Evolutionary conservation across 2,113 vertebrate genomes (phyloP), one percentile per base, ranked within the genome.

Genomic region (Aptenodytes forsteri): DNA sequence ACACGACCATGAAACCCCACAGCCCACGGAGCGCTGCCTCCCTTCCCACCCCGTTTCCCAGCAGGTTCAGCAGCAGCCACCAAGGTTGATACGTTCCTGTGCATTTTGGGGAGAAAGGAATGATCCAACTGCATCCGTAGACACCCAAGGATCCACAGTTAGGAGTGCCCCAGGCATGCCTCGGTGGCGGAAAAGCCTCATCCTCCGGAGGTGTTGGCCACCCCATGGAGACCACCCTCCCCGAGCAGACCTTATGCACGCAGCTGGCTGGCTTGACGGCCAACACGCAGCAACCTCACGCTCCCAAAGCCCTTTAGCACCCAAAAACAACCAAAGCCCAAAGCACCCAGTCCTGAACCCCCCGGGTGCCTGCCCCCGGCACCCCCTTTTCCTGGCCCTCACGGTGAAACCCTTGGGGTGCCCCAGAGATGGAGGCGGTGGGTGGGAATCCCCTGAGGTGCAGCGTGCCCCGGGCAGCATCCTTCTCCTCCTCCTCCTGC

Each of bases 221-320:
- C 15, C 6, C 47, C 38, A 18, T 8, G 55, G 40, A 29, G 49
- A 64, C 56, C 86, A 34, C 65, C 47, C 27, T 54, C 22, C 56
- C 22, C 4, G 2, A n/a, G 58, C 23, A 49, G 29, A 11, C 42
- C 59, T 58, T 29, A 19, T 0, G 40, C 71, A 14, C 21, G 21
- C 6, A 2, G 27, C 64, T 21, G 55, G 8, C 73, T 50, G 34
- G 22, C 9, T 11, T 1, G 13, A 25, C 0, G 16, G 25, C 0
- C 5, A 49, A 34, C 67, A 30, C 13, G 1, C 30, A 21, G 16
- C 2, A 1, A 32, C 52, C 26, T 14, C 56, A 11, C 0, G 0
- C 7, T 82, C 44, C 67, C 61, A 38, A 75, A 44, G 7, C 42
- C 36, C 36, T 44, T 75, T 2, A 50, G 32, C 56, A 22, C 40